These are phyloP conservation scores for Hirtodrosophila trivittata DNA, from an alignment of 2,888 invertebrate genomes.

Conservation along the genomic window DNA sequence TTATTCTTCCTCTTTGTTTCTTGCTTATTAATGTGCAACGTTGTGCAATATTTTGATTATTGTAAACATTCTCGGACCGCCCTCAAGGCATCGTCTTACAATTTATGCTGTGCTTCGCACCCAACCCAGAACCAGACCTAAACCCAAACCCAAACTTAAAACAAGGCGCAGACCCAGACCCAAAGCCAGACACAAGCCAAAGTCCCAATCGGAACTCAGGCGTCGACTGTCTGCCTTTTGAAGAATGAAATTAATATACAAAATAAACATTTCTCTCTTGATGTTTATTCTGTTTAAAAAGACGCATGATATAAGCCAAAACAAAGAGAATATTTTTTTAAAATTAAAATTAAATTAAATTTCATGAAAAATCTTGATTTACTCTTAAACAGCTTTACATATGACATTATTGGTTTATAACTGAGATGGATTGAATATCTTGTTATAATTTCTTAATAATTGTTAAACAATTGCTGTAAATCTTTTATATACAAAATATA, in stretches of 20 bases:
- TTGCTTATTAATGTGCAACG: slow-evolving; percentile 69
- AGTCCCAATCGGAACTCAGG: slow-evolving; percentile 7
- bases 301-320: slow-evolving; percentile 1
- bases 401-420: not conserved
- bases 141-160: slow-evolving; percentile 3
- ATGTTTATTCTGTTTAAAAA: slow-evolving; percentile 43
- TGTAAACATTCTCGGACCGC: slow-evolving; percentile 49
- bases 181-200: slow-evolving; percentile 14
- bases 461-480: too few relatives aligned
- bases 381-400: too few relatives aligned
- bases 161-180: not conserved
- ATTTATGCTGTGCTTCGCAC: slow-evolving; percentile 56
- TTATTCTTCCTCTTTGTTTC: not conserved
- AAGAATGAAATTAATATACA: slow-evolving; percentile 62
- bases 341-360: slow-evolving; percentile 11
- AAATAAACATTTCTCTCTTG: slow-evolving; percentile 43
- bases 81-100: slow-evolving; percentile 64
- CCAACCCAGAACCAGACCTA: not conserved
- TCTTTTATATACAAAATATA: too few relatives aligned
- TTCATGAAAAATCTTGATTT: too few relatives aligned
- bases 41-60: slow-evolving; percentile 72
- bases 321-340: slow-evolving; percentile 1
- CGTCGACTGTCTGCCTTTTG: slow-evolving; percentile 22
- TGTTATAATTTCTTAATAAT: too few relatives aligned
- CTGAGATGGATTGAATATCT: too few relatives aligned